Percentiles rank a stretch among this genome's conserved stretches.
These are phyloP conservation scores for Amphibalanus amphitrite DNA, from an alignment of 1,140 invertebrate species.

Conservation along the genomic window DNA sequence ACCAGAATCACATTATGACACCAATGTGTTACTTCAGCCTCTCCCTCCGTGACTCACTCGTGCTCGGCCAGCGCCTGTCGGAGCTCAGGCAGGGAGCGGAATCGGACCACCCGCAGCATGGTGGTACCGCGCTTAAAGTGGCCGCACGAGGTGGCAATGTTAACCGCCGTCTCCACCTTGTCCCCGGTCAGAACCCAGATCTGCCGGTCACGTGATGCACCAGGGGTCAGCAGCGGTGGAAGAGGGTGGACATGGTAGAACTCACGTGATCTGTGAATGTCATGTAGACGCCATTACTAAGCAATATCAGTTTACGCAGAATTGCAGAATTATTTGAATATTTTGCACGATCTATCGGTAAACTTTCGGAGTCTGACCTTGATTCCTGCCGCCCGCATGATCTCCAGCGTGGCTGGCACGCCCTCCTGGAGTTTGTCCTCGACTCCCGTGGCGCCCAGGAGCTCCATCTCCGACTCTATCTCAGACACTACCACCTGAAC, in stretches of 20 bases:
- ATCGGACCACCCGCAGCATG: slow-evolving; percentile 33
- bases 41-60: background rate
- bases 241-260: too few species aligned
- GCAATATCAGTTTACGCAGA: too few species aligned
- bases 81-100: slow-evolving; percentile 5
- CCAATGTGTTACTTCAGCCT: too few species aligned
- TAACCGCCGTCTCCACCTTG: slow-evolving; percentile 60
- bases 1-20: too few species aligned
- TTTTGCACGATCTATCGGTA: too few species aligned
- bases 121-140: slow-evolving; percentile 46
- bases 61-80: slow-evolving; percentile 4
- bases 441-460: slow-evolving; percentile 62
- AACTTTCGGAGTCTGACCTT: too few species aligned
- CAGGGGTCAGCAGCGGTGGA: too few species aligned
- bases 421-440: slow-evolving; percentile 68
- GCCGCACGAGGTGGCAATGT: slow-evolving; percentile 51
- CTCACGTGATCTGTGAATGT: too few species aligned
- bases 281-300: too few species aligned
- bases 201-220: slow-evolving; percentile 18
- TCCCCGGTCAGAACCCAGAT: slow-evolving; percentile 60
- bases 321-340: too few species aligned
- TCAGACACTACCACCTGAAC: slow-evolving; percentile 17
- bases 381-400: slow-evolving; percentile 50
- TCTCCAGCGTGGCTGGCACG: slow-evolving; percentile 52
- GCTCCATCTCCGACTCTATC: slow-evolving; percentile 41